A percentile compares a stretch with the other conserved stretches of the same genome.
These are phyloP conservation scores for Oxyruncus cristatus DNA, from an alignment of 2,113 vertebrate genomes.

Conservation along the genomic window DNA sequence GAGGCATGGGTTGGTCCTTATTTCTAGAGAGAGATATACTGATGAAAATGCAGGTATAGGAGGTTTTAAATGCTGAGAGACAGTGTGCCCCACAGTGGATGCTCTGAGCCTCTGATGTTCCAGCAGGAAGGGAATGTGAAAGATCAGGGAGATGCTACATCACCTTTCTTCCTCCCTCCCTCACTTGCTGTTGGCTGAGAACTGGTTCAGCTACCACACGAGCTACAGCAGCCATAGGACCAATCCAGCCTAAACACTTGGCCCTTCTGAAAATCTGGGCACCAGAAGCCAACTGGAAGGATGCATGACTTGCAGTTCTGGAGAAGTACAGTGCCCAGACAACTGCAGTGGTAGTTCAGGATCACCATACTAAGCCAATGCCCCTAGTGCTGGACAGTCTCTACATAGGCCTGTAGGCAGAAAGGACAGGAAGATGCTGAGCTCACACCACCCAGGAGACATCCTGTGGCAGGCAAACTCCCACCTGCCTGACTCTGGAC, in stretches of 20 bases:
- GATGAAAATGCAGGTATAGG: not conserved
- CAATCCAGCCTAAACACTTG: not conserved
- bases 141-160: not conserved
- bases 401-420: not conserved
- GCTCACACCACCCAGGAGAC: not conserved
- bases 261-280: not conserved
- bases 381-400: not conserved
- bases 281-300: not conserved
- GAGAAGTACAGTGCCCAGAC: not conserved
- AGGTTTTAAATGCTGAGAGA: not conserved
- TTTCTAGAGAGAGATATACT: not conserved
- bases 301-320: not conserved
- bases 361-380: fast-evolving
- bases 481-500: not conserved
- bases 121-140: not conserved
- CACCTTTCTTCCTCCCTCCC: not conserved
- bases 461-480: not conserved
- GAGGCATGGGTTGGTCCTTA: not conserved
- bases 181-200: not conserved
- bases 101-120: not conserved
- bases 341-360: not conserved
- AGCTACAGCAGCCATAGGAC: not conserved
- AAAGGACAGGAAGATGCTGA: not conserved
- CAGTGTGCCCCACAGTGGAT: fast-evolving
- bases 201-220: not conserved